phyloP scores from a whole-genome alignment of 2,113 vertebrate genomes.

The Grantiella picta region DNA sequence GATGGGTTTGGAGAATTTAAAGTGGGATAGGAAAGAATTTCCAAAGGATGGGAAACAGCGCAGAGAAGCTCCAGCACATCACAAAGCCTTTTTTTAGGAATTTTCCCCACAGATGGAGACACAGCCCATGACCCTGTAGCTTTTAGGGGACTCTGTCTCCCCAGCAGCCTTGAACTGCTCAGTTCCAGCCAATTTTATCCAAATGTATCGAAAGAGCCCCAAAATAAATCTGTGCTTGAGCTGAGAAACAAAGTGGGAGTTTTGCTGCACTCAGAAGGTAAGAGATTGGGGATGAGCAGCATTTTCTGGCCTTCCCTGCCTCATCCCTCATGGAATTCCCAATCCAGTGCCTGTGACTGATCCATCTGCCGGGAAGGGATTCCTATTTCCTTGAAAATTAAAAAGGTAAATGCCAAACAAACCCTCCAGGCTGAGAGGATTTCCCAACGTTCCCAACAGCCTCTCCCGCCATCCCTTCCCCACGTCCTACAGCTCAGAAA shows the following conservation, averaged over 20 bases:
- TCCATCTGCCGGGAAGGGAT: not conserved
- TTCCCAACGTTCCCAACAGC: not conserved
- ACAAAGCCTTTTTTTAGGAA: not conserved
- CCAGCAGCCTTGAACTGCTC: not conserved
- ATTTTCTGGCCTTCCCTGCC: not conserved
- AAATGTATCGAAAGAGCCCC: not conserved
- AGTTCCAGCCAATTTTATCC: not conserved
- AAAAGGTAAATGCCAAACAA: not conserved
- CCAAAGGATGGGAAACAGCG: not conserved
- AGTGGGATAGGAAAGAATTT: not conserved
- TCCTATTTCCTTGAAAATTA: not conserved
- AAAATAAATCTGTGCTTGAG: not conserved
- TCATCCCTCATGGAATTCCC: not conserved
- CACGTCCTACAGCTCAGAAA: rapidly evolving
- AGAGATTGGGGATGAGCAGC: not conserved
- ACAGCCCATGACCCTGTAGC: not conserved
- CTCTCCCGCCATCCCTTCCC: rapidly evolving
- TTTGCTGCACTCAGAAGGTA: not conserved
- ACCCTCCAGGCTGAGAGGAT: not conserved
- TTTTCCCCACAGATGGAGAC: too few species aligned
- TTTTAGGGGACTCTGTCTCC: not conserved
- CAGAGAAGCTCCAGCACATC: not conserved
- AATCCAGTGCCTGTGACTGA: not conserved
- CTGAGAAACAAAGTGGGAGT: not conserved
- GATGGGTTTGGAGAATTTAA: not conserved